A percentile compares a stretch with the other conserved stretches of the same genome.
Evolutionary conservation across 1,140 invertebrate genomes (phyloP).

Genomic region (Pseudachorutes palmiensis): DNA sequence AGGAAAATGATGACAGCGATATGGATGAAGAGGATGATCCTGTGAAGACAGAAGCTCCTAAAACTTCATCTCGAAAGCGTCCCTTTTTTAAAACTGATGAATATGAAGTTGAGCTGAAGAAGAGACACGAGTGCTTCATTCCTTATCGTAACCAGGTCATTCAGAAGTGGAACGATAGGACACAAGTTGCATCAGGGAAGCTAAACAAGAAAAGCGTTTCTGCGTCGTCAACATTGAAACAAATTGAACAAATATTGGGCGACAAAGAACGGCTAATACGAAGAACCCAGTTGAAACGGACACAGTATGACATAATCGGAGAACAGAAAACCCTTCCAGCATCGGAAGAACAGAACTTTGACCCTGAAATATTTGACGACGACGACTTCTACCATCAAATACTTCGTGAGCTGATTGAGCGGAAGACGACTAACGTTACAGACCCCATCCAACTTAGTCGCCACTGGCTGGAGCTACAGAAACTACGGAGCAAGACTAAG

Average conservation of each 20-base stretch:
- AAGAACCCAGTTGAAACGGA: constrained; percentile 70
- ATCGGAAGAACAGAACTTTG: constrained; percentile 51
- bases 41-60: not conserved
- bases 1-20: not conserved
- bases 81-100: not conserved
- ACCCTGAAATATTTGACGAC: constrained; percentile 88
- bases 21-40: not conserved
- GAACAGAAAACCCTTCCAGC: constrained; percentile 42
- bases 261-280: constrained; percentile 68
- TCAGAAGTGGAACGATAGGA: constrained; percentile 90
- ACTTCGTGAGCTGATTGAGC: constrained; percentile 82
- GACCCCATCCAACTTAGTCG: constrained; percentile 70
- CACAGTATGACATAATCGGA: constrained; percentile 64
- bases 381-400: constrained; percentile 94
- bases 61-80: not conserved
- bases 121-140: constrained; percentile 48
- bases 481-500: constrained; percentile 79
- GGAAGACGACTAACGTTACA: constrained; percentile 68
- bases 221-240: constrained; percentile 65
- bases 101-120: not conserved
- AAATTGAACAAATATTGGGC: constrained; percentile 74
- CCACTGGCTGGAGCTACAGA: constrained; percentile 85
- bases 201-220: constrained; percentile 50
- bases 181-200: constrained; percentile 56
- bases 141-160: constrained; percentile 67